Conservation (phyloP, 2,888 invertebrate genomes). For the Hemithea aestivaria region DNA sequence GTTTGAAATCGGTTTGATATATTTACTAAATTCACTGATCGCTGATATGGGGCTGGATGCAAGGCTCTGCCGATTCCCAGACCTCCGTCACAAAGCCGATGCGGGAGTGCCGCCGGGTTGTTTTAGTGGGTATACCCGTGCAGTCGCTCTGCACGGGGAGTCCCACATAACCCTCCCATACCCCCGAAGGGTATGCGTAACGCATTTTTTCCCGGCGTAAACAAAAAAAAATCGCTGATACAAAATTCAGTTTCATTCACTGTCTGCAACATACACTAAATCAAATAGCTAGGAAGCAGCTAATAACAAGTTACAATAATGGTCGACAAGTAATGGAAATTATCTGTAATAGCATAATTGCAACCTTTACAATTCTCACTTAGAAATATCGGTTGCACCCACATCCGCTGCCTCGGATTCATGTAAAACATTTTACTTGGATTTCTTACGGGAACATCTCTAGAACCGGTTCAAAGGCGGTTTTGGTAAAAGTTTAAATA, state of each 20-base stretch:
- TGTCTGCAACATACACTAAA: conserved; percentile 4
- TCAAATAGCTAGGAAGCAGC: conserved; percentile 17
- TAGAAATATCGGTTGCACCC: conserved; percentile 20
- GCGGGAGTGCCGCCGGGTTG: too few species aligned
- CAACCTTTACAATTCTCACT: conserved; percentile 24
- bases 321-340: conserved; percentile 24
- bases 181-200: too few species aligned
- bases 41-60: too few species aligned
- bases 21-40: too few species aligned
- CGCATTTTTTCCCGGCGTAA: too few species aligned
- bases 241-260: neutral
- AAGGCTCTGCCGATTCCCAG: too few species aligned
- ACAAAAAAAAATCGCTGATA: too few species aligned
- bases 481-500: conserved; percentile 52
- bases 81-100: too few species aligned
- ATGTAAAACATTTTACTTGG: conserved; percentile 11
- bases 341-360: conserved; percentile 23
- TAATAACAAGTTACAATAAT: conserved; percentile 24
- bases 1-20: too few species aligned
- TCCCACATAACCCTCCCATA: too few species aligned
- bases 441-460: conserved; percentile 42
- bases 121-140: too few species aligned
- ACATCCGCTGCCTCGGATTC: conserved; percentile 20
- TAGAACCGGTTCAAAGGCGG: conserved; percentile 49
- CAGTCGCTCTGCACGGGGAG: too few species aligned